Evolutionary conservation across 2,113 vertebrate species (phyloP).

Genomic region (Chiloscyllium plagiosum): DNA sequence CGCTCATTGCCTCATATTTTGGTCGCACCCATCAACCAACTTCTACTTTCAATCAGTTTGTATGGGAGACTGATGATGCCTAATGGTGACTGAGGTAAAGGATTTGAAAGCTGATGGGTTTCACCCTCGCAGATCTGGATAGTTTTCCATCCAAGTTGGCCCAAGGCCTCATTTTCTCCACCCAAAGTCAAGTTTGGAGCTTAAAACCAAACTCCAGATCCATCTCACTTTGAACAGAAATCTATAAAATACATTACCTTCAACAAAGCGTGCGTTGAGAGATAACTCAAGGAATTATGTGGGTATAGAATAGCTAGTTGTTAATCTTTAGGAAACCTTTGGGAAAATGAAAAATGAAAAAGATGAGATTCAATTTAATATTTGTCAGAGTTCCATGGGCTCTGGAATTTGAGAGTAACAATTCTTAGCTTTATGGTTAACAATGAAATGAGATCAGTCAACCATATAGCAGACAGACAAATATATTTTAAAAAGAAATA

Average conservation of each 20-base stretch:
- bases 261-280: neutral
- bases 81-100: neutral
- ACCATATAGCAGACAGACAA: neutral
- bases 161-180: neutral
- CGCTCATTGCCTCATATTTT: neutral
- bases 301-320: neutral
- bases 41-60: neutral
- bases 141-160: neutral
- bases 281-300: neutral
- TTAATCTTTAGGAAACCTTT: neutral
- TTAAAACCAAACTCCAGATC: neutral
- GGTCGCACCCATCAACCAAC: neutral
- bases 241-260: neutral
- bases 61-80: neutral
- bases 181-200: neutral
- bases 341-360: neutral
- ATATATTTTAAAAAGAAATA: neutral
- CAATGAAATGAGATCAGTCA: neutral
- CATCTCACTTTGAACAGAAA: neutral
- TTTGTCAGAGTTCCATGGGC: neutral
- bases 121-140: neutral
- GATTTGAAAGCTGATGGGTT: neutral
- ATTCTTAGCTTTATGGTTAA: neutral
- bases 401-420: neutral
- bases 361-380: neutral